These are phyloP conservation scores for Hirtodrosophila histrioides DNA, from an alignment of 2,888 invertebrate species.

Conservation along the genomic window DNA sequence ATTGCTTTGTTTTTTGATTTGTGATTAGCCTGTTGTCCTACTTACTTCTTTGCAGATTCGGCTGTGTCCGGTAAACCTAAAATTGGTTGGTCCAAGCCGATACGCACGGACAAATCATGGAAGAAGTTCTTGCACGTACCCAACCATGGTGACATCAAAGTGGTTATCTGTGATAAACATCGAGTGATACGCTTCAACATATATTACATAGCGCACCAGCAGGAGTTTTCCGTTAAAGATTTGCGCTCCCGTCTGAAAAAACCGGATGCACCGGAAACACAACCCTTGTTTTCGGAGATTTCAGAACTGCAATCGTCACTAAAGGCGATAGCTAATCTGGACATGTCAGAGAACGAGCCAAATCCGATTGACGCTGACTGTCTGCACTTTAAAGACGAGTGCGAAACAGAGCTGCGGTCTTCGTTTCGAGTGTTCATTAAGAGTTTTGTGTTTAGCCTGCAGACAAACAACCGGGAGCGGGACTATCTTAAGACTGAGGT, in stretches of 20 bases:
- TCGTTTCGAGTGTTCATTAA: conserved; percentile 76
- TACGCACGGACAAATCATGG: conserved; percentile 85
- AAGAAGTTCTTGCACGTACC: conserved; percentile 87
- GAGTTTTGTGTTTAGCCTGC: conserved; percentile 80
- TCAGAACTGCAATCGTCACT: neutral
- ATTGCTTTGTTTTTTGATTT: neutral
- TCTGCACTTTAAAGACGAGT: conserved; percentile 70
- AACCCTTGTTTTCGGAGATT: too few species aligned
- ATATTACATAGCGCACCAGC: conserved; percentile 82
- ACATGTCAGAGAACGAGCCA: conserved; percentile 6
- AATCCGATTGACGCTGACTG: conserved; percentile 53
- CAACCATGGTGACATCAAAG: conserved; percentile 86
- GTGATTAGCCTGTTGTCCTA: neutral
- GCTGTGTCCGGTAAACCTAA: conserved; percentile 53
- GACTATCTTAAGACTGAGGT: conserved; percentile 82
- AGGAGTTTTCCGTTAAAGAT: conserved; percentile 84
- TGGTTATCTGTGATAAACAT: conserved; percentile 83
- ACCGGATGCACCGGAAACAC: conserved; percentile 39
- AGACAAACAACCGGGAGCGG: conserved; percentile 72
- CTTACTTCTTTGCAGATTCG: conserved; percentile 21
- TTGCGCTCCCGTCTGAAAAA: conserved; percentile 80
- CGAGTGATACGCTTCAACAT: conserved; percentile 80
- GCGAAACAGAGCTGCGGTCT: conserved; percentile 41
- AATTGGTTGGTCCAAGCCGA: conserved; percentile 85
- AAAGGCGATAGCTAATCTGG: neutral